phyloP scores from a whole-genome alignment of 2,113 vertebrate species.

The Corydoras maculifer region DNA sequence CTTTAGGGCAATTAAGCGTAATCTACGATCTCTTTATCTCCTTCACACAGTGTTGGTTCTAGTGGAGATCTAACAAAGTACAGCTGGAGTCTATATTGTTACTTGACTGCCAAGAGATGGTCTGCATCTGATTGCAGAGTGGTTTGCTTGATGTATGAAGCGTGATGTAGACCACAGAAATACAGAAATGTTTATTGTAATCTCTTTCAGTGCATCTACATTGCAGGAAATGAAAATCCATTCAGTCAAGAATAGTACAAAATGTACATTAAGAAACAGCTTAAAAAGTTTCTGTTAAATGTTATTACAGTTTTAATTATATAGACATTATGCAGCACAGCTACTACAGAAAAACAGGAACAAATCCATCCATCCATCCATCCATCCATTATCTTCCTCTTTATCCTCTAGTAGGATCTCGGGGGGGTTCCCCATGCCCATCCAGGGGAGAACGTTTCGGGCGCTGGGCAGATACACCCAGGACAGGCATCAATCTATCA shows the following conservation, averaged over 20 bases:
- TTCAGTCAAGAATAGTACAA: not conserved
- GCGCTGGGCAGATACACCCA: too few species aligned
- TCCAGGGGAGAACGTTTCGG: too few species aligned
- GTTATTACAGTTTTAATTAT: too few species aligned
- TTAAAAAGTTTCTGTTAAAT: too few species aligned
- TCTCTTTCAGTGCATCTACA: not conserved
- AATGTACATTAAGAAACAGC: too few species aligned
- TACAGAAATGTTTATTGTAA: not conserved
- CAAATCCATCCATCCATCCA: too few species aligned
- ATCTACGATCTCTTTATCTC: slow-evolving; percentile 14
- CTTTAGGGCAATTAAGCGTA: slow-evolving; percentile 9
- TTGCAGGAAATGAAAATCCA: not conserved
- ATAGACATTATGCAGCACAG: too few species aligned
- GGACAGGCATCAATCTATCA: too few species aligned
- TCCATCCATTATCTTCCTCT: too few species aligned
- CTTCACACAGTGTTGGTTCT: slow-evolving; percentile 1
- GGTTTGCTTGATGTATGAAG: slow-evolving; percentile 8
- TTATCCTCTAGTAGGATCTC: too few species aligned
- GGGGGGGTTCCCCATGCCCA: too few species aligned
- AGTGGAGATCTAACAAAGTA: not conserved
- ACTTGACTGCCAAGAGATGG: slow-evolving; percentile 1
- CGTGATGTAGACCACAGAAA: not conserved
- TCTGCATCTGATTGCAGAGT: not conserved
- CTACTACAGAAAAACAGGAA: too few species aligned
- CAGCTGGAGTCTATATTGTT: not conserved